phyloP scores from a whole-genome alignment of 2,888 invertebrate species.

The Apotomis turbidana region DNA sequence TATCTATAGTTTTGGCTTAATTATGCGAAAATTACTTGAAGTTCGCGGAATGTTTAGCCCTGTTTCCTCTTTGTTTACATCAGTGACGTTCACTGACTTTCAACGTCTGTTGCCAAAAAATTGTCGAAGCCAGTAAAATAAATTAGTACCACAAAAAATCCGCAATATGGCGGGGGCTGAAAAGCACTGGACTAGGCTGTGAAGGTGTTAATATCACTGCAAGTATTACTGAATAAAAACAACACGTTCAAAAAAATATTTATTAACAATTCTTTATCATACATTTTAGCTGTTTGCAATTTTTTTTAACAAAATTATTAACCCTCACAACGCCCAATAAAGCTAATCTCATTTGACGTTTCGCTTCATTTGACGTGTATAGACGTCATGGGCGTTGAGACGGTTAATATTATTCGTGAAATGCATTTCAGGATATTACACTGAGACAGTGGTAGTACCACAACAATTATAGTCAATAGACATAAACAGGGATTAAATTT shows the following conservation, averaged over 20 bases:
- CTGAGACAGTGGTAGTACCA: not conserved
- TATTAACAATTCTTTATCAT: conserved; percentile 35
- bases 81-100: no score
- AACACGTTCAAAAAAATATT: conserved; percentile 28
- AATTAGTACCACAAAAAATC: no score
- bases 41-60: no score
- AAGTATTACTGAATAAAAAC: not conserved
- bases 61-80: no score
- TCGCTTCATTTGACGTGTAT: not conserved
- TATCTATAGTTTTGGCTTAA: no score
- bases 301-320: conserved; percentile 30
- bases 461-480: not conserved
- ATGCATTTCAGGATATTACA: conserved; percentile 28
- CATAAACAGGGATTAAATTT: not conserved
- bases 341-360: conserved; percentile 2
- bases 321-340: not conserved
- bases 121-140: no score
- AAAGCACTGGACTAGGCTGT: no score
- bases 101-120: no score
- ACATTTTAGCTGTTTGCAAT: conserved; percentile 33
- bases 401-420: conserved; percentile 14
- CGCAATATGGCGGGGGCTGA: no score
- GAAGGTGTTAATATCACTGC: no score
- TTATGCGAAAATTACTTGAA: no score
- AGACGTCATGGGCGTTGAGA: not conserved